Conservation (phyloP, 2,113 vertebrate species). For the Thalassarche chlororhynchos region DNA sequence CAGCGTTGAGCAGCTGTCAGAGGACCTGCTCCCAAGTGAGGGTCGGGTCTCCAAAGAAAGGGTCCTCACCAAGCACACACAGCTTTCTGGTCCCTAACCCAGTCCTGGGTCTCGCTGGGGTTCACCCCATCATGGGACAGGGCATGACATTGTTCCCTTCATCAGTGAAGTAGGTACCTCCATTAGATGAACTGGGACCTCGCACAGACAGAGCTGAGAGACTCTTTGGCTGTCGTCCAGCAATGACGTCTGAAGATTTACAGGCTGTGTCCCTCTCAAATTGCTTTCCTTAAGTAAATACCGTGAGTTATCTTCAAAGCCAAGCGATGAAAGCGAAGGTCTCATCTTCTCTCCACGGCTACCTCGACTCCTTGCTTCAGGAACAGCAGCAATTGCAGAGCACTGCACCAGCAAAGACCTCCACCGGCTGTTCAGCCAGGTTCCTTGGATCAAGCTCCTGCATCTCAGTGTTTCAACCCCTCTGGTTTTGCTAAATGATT, state of each 20-base stretch:
- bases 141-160: not conserved
- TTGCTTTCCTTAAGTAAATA: not conserved
- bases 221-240: not conserved
- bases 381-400: not conserved
- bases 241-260: not conserved
- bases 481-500: not conserved
- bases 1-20: rapidly evolving
- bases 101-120: not conserved
- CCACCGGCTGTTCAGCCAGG: not conserved
- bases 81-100: not conserved
- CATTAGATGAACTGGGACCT: not conserved
- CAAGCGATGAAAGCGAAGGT: not conserved
- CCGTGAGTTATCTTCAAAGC: not conserved
- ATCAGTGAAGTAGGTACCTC: not conserved
- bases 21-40: not conserved
- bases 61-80: not conserved
- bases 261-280: not conserved
- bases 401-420: not conserved
- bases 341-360: rapidly evolving
- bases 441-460: not conserved
- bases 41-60: not conserved
- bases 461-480: not conserved
- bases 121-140: not conserved
- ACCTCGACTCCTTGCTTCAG: rapidly evolving
- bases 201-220: not conserved